These are phyloP conservation scores for Nipponia nippon DNA, from an alignment of 2,113 vertebrate genomes.

Conservation along the genomic window DNA sequence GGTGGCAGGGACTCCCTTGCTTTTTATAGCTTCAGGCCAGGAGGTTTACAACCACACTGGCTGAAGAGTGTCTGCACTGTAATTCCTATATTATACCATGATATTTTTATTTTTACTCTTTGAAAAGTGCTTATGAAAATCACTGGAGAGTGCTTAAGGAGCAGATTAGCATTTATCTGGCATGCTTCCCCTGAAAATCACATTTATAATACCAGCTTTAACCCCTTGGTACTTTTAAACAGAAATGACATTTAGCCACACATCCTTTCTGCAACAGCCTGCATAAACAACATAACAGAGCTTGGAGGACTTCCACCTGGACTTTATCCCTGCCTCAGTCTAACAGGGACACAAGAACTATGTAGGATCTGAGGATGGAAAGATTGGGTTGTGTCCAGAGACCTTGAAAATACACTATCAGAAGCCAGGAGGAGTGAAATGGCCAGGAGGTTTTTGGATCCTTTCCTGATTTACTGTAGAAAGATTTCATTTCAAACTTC, in stretches of 20 bases:
- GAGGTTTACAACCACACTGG: background rate
- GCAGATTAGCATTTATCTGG: conserved; percentile 39
- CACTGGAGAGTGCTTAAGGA: conserved; percentile 23
- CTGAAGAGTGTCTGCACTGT: background rate
- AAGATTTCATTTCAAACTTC: background rate
- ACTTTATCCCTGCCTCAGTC: background rate
- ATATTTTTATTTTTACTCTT: conserved; percentile 20
- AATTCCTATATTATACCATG: background rate
- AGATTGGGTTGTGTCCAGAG: background rate
- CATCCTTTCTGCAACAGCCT: background rate
- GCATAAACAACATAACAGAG: background rate
- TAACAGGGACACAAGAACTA: background rate
- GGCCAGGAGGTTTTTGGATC: background rate
- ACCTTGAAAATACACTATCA: background rate
- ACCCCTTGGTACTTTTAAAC: conserved; percentile 20
- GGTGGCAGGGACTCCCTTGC: background rate
- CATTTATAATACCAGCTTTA: conserved; percentile 50
- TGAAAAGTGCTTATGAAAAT: conserved; percentile 34
- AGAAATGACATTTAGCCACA: conserved; percentile 31
- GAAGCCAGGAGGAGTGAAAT: background rate
- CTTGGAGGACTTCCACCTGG: conserved; percentile 30
- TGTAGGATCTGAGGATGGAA: background rate
- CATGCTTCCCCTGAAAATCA: background rate
- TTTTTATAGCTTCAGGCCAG: background rate
- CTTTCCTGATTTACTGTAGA: background rate